These are phyloP conservation scores for Sphaeramia orbicularis DNA, from an alignment of 2,797 vertebrate genomes.

Conservation along the genomic window DNA sequence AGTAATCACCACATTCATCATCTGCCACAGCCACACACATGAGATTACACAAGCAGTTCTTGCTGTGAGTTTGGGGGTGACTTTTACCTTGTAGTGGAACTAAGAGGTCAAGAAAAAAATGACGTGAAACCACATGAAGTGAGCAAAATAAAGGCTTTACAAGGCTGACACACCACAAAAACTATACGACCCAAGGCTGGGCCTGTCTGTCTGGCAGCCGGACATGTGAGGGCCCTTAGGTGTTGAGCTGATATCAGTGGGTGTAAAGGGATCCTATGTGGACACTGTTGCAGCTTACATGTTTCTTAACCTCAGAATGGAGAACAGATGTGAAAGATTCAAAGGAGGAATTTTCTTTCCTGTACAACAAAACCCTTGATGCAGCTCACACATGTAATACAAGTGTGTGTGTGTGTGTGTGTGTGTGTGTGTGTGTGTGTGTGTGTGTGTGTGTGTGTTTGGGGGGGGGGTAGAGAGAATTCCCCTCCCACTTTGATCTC, in stretches of 20 bases:
- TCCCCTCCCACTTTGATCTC: constrained; percentile 73
- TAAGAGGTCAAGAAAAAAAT: constrained; percentile 6
- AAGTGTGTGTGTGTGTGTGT: constrained; percentile 41
- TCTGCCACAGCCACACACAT: not conserved
- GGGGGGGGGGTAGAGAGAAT: constrained; percentile 41
- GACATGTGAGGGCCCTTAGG: constrained; percentile 32
- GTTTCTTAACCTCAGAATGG: constrained; percentile 74
- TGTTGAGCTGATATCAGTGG: constrained; percentile 50
- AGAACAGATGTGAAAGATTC: constrained; percentile 80
- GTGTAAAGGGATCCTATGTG: constrained; percentile 60
- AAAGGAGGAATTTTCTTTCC: constrained; percentile 73
- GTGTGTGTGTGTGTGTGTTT: constrained; percentile 35
- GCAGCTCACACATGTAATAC: constrained; percentile 56
- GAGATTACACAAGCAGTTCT: not conserved
- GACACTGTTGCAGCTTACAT: constrained; percentile 70
- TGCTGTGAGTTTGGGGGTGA: not conserved
- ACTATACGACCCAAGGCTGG: not conserved
- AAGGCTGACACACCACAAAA: constrained; percentile 40
- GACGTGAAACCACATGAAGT: constrained; percentile 16
- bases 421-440: constrained; percentile 30
- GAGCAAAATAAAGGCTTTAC: constrained; percentile 41
- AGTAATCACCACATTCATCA: too few relatives aligned
- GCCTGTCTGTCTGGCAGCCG: constrained; percentile 25
- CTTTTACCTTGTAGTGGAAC: constrained; percentile 7
- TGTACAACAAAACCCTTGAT: constrained; percentile 77